Evolutionary conservation across 1,140 invertebrate species (phyloP), one percentile per base, ranked within the genome.

Genomic region (Meloidogyne chitwoodi): DNA sequence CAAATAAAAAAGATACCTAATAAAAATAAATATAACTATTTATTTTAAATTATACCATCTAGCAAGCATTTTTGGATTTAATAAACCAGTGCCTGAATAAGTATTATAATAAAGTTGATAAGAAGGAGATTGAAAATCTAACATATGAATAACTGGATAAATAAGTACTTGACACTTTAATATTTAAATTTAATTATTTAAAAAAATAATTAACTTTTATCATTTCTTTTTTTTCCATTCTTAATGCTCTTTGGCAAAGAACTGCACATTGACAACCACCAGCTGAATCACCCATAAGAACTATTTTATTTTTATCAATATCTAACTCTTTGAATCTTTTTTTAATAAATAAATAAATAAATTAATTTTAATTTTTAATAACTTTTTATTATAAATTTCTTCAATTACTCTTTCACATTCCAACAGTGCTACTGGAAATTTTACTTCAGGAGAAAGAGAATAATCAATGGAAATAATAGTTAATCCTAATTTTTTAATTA

Each of bases 381-480:
- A 84, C 80, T 82, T 82, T 68, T 76, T 77, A 16, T 80, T 71
- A 65, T 83, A 75, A 31, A 85, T 64, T 68, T 77, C 80, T 22
- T 76, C 68, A 4, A 87, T 72, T 11, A 85, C 84, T 16, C 41
- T 41, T 63, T 87, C 77, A 69, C 84, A 85, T 77, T 85, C 79
- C 12, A 77, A 38, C n/a, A 87, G 67, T 12, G 84, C 85, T 14
- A 78, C 69, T n/a, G 85, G 85, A 66, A 80, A 85, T 63, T 77
- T 77, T 19, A 78, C 81, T 66, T 85, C 83, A 11, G 84, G 84
- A 14, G 84, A 84, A n/a, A 85, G 83, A 16, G 79, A 67, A 62
- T 85, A 85, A 67, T 85, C 83, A 68, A 85, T 83, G 2, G 85
- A 85, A 64, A 87, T 56, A 29, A 83, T 74, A 11, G 83, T 67